Evolutionary conservation across 2,888 invertebrate genomes (phyloP).

Genomic region (Shargacucullia verbasci): DNA sequence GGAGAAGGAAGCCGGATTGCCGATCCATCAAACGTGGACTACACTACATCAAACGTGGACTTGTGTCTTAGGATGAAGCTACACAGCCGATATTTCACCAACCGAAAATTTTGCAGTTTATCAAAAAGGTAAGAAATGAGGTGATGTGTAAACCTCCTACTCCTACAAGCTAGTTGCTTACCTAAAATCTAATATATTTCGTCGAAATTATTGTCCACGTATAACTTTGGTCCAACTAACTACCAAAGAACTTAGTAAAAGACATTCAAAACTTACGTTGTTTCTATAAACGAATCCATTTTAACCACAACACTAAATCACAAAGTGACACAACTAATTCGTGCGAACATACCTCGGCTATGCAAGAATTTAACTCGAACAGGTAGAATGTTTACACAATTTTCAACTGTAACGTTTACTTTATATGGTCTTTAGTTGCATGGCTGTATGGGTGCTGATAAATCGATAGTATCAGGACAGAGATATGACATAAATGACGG

Average conservation of each 20-base stretch:
- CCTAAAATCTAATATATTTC: too few species aligned
- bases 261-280: conserved; percentile 26
- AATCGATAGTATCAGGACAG: conserved; percentile 47
- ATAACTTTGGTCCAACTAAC: too few species aligned
- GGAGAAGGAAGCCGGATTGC: too few species aligned
- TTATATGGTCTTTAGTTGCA: conserved; percentile 7
- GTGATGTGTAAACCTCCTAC: too few species aligned
- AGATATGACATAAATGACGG: conserved; percentile 51
- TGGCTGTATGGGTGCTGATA: conserved; percentile 29
- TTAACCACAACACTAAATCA: conserved; percentile 32
- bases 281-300: conserved; percentile 44
- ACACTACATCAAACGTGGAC: too few species aligned
- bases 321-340: conserved; percentile 30
- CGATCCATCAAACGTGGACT: too few species aligned
- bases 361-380: conserved; percentile 17
- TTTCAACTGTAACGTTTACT: background rate
- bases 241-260: background rate
- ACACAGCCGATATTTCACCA: too few species aligned
- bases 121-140: too few species aligned
- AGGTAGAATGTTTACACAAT: conserved; percentile 4
- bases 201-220: too few species aligned
- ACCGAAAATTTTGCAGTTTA: too few species aligned
- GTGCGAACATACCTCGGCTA: conserved; percentile 34
- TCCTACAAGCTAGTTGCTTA: too few species aligned
- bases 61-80: too few species aligned